A percentile compares a stretch with the other conserved stretches of the same genome.
Evolutionary conservation across 2,797 vertebrate genomes (phyloP).

Genomic region (Urosaurus nigricauda): DNA sequence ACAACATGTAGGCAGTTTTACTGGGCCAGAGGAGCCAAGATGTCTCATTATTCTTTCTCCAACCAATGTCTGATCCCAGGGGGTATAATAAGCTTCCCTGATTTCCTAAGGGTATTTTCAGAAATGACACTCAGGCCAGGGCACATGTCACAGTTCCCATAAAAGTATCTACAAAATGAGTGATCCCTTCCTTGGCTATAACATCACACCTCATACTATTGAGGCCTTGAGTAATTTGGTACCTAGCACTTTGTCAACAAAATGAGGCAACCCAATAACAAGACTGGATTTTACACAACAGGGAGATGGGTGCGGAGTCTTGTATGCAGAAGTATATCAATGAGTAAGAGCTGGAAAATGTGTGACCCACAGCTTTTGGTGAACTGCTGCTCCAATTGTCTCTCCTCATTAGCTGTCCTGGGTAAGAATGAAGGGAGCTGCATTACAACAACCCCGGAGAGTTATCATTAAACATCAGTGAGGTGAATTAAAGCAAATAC

Average conservation of each 20-base stretch:
- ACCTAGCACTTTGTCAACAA: neutral
- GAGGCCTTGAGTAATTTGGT: neutral
- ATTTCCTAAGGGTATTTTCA: conserved; percentile 3
- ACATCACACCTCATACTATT: neutral
- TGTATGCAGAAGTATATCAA: neutral
- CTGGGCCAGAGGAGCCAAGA: neutral
- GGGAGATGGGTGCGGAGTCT: neutral
- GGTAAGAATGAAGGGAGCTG: neutral
- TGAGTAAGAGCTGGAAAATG: neutral
- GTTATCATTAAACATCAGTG: neutral
- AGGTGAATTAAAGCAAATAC: neutral
- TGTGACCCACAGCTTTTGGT: neutral
- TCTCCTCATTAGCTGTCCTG: neutral
- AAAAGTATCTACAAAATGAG: neutral
- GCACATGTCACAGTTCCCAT: neutral
- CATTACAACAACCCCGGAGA: neutral
- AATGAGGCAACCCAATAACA: neutral
- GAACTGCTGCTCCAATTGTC: neutral
- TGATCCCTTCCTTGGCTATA: neutral
- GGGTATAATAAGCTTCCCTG: neutral
- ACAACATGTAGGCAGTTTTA: neutral
- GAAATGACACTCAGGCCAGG: neutral
- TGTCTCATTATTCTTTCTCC: neutral
- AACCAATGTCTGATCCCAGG: neutral
- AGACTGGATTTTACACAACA: neutral